Evolutionary conservation across 2,888 invertebrate genomes (phyloP), one percentile per base, ranked within the genome.

Genomic region (Drosophila nigricruria): DNA sequence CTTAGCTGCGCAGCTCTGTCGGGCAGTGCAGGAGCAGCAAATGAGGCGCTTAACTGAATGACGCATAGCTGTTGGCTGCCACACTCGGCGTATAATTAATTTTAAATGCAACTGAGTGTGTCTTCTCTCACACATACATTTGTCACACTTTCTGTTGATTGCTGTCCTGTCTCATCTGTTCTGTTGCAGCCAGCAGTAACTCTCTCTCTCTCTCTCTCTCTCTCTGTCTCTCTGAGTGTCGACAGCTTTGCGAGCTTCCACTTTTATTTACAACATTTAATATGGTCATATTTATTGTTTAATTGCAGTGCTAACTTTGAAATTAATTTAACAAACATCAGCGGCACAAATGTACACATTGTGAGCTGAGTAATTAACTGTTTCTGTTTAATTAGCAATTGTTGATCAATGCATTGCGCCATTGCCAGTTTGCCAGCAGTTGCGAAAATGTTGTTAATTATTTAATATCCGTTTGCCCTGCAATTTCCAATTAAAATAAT

Each of bases 11-110:
- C 18, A 23, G 52, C 53, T 25, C 45, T 27, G 45, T 12, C 47
- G 36, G 25, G 3, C 59, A 32, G 45, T 67, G 38, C 45, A 6
- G 63, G 68, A 70, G 62, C 68, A 79, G 70, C 70, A 85, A 80
- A 80, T 66, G 86, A 69, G 64, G 66, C 80, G 85, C 77, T 70
- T 82, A 79, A 81, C 64, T 68, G 79, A 70, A 70, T 76, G 82
- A 82, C 68, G 68, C 77, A 82, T 70, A 79, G 85, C 73, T 70
- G 70, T 70, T 70, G 71, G 73, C 66, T 69, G 74, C 77, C 66
- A 73, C 85, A 85, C 80, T 85, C 58, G 77, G 71, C 80, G 83
- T 84, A 85, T 84, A 84, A 84, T 88, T 88, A 88, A 84, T 88
- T 84, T 85, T 75, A 85, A 85, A 88, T 85, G 74, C 64, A 70